Evolutionary conservation across 2,113 vertebrate genomes (phyloP), one percentile per base, ranked within the genome.

Genomic region (Nettapus auritus): DNA sequence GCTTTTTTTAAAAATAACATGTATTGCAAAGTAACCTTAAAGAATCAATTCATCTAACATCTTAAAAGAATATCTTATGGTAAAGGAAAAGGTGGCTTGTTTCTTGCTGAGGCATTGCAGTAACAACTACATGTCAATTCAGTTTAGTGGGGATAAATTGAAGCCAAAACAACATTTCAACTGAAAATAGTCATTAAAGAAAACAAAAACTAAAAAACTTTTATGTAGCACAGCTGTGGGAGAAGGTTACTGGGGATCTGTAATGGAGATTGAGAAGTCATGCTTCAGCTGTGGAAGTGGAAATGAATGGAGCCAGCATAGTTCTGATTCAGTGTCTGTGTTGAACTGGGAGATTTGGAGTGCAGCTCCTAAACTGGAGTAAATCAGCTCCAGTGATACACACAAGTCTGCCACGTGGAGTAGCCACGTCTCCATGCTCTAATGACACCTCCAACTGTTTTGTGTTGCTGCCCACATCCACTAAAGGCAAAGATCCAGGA

Each of bases 351-450:
- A 38, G 40, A 36, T 82, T 36, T 21, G 29, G 34, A 63, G 40
- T 3, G 15, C 8, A 25, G 5, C 40, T 60, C 59, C 0, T 3
- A 26, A 59, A 28, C 59, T 42, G 82, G 67, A 76, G 28, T 28
- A 21, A 14, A n/a, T 56, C 29, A 5, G 63, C 48, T 33, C 29
- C 34, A 13, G 64, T 0, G 2, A 8, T 9, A 23, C 13, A 34
- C 55, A 1, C 13, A 50, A 26, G 26, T 9, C 33, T 34, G 14
- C 48, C 62, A 26, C 52, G 4, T 2, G 67, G 18, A 63, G 57
- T 23, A 46, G 63, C 36, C 0, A 0, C 9, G 36, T 18, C 57
- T 26, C 56, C 73, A 29, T 75, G 80, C 42, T 48, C 74, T 29
- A 55, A 77, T 13, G 9, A 46, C 70, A 63, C 26, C 22, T 71